Evolutionary conservation across 2,797 vertebrate species (phyloP).

Genomic region (Neopelma chrysocephalum): DNA sequence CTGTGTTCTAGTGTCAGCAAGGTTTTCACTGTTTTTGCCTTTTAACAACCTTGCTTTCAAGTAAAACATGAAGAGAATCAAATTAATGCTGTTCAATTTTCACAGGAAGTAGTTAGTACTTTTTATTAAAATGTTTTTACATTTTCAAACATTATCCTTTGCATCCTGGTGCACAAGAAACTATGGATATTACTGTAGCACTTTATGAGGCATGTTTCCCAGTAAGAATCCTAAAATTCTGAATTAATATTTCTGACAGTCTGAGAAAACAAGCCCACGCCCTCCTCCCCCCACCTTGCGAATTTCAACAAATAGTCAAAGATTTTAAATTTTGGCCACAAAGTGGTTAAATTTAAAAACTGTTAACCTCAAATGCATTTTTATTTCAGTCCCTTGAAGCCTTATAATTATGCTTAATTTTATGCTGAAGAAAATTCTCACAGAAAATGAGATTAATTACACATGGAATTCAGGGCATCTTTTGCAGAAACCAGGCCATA

Average conservation of each 20-base stretch:
- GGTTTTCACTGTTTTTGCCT: background rate
- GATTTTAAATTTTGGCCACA: background rate
- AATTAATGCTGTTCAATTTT: background rate
- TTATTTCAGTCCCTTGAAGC: background rate
- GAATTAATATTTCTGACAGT: background rate
- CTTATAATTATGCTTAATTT: background rate
- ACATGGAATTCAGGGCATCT: background rate
- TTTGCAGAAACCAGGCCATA: background rate
- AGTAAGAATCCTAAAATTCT: background rate
- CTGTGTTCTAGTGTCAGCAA: background rate
- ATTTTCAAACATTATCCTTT: background rate
- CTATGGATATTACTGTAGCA: background rate
- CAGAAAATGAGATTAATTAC: background rate
- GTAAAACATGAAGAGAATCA: background rate
- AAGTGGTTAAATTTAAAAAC: background rate
- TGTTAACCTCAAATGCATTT: background rate
- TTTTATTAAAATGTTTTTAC: background rate
- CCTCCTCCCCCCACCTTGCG: fast-evolving
- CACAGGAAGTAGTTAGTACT: background rate
- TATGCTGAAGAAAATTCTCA: background rate
- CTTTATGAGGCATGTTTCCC: background rate
- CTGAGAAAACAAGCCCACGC: background rate
- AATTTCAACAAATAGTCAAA: background rate
- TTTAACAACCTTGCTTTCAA: background rate
- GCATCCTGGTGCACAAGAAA: background rate